Base-by-base conservation (phyloP, 1,140 invertebrate species). In the Drosophila kikkawai region DNA sequence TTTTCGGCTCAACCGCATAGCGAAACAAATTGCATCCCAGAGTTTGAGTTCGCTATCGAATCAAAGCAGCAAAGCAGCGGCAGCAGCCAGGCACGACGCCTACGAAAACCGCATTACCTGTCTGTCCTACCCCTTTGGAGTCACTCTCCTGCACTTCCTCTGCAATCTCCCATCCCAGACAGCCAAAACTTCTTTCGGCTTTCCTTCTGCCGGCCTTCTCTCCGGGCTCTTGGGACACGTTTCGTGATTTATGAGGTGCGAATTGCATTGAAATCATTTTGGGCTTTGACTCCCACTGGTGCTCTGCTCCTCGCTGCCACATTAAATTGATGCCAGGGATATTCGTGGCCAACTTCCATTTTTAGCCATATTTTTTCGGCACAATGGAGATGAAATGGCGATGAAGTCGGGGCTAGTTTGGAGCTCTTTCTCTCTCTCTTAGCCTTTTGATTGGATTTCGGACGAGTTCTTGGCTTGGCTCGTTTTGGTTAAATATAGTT, bases 241-340 rank as follows among this genome's bases (percentile, higher is more conserved):
- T 92, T 92, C 82, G 84, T 92, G 91, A 92, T 92, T 92, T 92
- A 92, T 92, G 91, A 92, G 91, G 91, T 92, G 91, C 87, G 91
- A 92, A 92, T 92, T 92, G 87, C 91, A 86, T 85, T 81, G 79
- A 88, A 92, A 92, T 84, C 67, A 80, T 79, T 86, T 90, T 83
- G 66, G 82, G 50, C 47, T 51, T 34, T 41, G 48, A 37, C 64
- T 67, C 59, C 55, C 22, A 58, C 64, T 42, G 17, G 55, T 11
- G 12, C 57, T n/a, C 58, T 11, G 12, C 57, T n/a, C 22, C 60
- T 22, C 39, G 64, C 77, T 77, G 79, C 79, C 75, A 80, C 74
- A 84, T 84, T 90, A 91, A 88, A 91, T 90, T 91, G 88, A 85
- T 88, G 88, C 76, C 71, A 9, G 7, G 68, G 64, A 84, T 87